These are phyloP conservation scores for Actinemys pallida DNA, from an alignment of 2,113 vertebrate genomes.

Conservation along the genomic window DNA sequence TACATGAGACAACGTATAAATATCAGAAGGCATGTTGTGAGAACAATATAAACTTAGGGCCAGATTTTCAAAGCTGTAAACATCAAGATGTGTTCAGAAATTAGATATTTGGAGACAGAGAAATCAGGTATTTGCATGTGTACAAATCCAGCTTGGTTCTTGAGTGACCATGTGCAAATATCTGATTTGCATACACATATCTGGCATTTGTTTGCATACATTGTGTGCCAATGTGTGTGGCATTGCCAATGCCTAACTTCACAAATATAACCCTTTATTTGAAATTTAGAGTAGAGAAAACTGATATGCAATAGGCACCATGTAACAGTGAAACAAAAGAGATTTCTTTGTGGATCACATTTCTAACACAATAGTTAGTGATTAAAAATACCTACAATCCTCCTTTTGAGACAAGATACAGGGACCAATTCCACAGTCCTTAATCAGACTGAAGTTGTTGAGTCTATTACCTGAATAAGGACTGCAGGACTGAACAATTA, in stretches of 20 bases:
- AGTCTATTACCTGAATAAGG: neutral
- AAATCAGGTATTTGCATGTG: neutral
- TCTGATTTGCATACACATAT: neutral
- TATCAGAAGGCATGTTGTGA: neutral
- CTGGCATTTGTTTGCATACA: neutral
- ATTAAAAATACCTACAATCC: neutral
- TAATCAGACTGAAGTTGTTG: neutral
- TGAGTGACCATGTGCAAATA: neutral
- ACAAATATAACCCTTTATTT: neutral
- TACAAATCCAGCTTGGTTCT: neutral
- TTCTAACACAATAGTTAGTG: neutral
- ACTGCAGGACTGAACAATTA: neutral
- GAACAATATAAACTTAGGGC: neutral
- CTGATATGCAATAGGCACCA: neutral
- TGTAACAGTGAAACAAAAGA: neutral
- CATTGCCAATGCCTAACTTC: neutral
- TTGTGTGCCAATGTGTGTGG: neutral
- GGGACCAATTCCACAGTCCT: neutral
- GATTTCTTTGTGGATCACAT: neutral
- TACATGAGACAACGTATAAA: fast-evolving
- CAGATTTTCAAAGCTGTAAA: neutral
- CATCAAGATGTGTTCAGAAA: neutral
- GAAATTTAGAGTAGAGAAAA: neutral
- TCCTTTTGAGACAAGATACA: neutral
- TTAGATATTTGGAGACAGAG: neutral